Conservation (phyloP, 2,888 invertebrate genomes). For the Chrysomela aeneicollis region DNA sequence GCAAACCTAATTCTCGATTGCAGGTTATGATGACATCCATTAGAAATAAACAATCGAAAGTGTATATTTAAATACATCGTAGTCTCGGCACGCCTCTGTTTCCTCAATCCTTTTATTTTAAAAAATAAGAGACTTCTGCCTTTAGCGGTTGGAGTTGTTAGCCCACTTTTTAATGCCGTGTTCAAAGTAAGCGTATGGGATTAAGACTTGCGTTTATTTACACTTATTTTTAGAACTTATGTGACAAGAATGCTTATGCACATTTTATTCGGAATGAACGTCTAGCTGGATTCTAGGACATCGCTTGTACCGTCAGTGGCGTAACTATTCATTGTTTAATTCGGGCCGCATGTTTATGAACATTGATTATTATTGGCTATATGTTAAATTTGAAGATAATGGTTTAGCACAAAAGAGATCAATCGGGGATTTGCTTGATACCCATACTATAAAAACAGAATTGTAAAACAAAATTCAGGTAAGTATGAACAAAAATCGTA, state of each 20-base stretch:
- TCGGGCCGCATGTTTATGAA: too few species aligned
- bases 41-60: background rate
- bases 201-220: constrained; percentile 39
- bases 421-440: too few species aligned
- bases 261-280: background rate
- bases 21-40: too few species aligned
- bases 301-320: background rate
- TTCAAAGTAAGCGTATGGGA: constrained; percentile 27
- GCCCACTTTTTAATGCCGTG: constrained; percentile 5
- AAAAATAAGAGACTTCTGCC: background rate
- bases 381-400: too few species aligned
- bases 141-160: background rate
- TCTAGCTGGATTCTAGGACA: background rate
- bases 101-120: background rate
- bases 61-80: too few species aligned
- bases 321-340: background rate
- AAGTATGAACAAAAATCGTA: too few species aligned
- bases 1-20: too few species aligned
- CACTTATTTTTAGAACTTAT: constrained; percentile 41
- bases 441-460: too few species aligned
- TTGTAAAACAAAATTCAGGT: too few species aligned
- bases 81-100: background rate
- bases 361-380: too few species aligned
- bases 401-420: too few species aligned
- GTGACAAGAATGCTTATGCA: constrained; percentile 32